Conservation (phyloP, 2,888 invertebrate genomes). For the Megamerina dolium region DNA sequence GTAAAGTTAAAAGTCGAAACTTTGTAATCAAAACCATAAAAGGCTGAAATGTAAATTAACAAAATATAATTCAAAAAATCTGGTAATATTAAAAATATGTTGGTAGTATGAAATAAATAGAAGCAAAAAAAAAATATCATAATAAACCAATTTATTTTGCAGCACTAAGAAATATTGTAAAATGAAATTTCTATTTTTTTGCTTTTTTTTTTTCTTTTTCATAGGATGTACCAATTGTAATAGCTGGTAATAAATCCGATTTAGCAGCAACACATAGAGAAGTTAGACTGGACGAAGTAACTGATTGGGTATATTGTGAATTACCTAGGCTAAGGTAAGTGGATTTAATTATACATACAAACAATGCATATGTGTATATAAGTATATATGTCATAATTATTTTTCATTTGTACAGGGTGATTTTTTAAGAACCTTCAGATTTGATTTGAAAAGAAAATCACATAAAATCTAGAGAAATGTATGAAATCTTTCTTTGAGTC, state of each 20-base stretch:
- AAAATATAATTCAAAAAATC: too few relatives aligned
- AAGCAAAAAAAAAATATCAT: too few relatives aligned
- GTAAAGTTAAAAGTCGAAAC: too few relatives aligned
- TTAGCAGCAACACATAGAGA: constrained; percentile 64
- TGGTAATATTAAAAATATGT: neutral
- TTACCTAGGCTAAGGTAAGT: constrained; percentile 63
- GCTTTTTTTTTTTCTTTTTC: constrained; percentile 6
- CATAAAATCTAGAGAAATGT: too few relatives aligned
- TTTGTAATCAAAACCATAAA: too few relatives aligned
- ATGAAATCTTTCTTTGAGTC: too few relatives aligned
- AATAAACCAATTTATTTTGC: too few relatives aligned
- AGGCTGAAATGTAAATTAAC: too few relatives aligned
- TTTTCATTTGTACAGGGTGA: neutral
- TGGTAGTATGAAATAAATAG: too few relatives aligned
- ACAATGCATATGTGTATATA: too few relatives aligned
- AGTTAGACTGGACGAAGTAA: constrained; percentile 70
- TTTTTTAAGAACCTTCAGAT: too few relatives aligned
- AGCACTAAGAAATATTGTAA: neutral
- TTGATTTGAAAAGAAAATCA: too few relatives aligned
- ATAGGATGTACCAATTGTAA: constrained; percentile 76
- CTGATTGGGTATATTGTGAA: constrained; percentile 75
- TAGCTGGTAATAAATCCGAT: constrained; percentile 82
- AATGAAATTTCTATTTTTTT: neutral
- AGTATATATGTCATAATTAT: neutral
- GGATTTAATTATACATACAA: neutral